These are phyloP conservation scores for Ctenoplectra terminalis DNA, from an alignment of 1,140 invertebrate species.

Conservation along the genomic window DNA sequence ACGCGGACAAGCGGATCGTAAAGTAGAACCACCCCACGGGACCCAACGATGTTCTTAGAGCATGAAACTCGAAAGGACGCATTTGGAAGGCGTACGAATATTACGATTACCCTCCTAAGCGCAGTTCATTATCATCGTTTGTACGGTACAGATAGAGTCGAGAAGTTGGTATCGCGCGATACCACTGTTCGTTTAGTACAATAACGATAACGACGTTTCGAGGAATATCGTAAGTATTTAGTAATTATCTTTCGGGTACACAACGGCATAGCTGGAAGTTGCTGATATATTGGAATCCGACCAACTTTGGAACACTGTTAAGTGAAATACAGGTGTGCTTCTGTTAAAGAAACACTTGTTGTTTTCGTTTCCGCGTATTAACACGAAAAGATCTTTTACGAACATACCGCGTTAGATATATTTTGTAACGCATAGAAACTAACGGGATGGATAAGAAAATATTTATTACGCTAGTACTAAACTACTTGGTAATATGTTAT, in stretches of 20 bases:
- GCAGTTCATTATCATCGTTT: slow-evolving; percentile 70
- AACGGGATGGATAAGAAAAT: too few species aligned
- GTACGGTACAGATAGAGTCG: slow-evolving; percentile 47
- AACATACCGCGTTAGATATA: too few species aligned
- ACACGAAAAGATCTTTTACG: too few species aligned
- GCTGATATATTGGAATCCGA: slow-evolving; percentile 1
- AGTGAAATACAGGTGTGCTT: background rate
- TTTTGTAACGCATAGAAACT: too few species aligned
- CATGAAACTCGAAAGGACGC: slow-evolving; percentile 70
- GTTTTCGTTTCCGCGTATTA: too few species aligned
- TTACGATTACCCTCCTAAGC: slow-evolving; percentile 73
- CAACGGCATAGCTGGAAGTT: background rate
- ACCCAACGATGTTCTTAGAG: slow-evolving; percentile 66
- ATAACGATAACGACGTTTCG: slow-evolving; percentile 51
- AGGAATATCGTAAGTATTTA: slow-evolving; percentile 32
- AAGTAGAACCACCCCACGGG: slow-evolving; percentile 78
- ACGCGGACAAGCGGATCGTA: slow-evolving; percentile 78
- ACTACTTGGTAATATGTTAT: too few species aligned
- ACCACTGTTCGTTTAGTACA: slow-evolving; percentile 48
- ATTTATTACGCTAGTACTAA: too few species aligned
- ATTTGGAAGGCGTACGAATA: slow-evolving; percentile 68
- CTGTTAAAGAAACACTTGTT: background rate
- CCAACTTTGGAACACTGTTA: background rate
- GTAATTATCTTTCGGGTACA: slow-evolving; percentile 1
- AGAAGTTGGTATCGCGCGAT: slow-evolving; percentile 60